Conservation (phyloP, 1,140 invertebrate genomes). For the Drosophila paulistorum region DNA sequence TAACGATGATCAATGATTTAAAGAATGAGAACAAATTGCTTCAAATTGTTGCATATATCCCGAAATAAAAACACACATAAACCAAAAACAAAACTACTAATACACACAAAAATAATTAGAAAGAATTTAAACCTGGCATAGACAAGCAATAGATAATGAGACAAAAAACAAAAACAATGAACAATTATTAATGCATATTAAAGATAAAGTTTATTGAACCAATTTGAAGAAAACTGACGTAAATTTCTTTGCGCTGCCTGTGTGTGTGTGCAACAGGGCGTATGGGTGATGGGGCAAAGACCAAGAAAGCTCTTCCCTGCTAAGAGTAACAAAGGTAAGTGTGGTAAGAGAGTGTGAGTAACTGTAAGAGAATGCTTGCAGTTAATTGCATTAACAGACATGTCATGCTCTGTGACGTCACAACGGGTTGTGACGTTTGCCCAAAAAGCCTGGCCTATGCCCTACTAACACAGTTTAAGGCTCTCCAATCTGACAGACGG, state of each 20-base stretch:
- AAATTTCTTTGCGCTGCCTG: too few species aligned
- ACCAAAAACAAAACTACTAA: slow-evolving; percentile 14
- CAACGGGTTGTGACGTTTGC: slow-evolving; percentile 53
- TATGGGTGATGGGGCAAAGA: slow-evolving; percentile 16
- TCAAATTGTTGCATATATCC: slow-evolving; percentile 12
- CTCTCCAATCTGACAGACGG: slow-evolving; percentile 22
- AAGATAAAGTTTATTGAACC: slow-evolving; percentile 43
- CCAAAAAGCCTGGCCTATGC: slow-evolving; percentile 35
- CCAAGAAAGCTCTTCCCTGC: slow-evolving; percentile 36
- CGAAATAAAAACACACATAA: slow-evolving; percentile 44
- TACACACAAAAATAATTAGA: slow-evolving; percentile 44
- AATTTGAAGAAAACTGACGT: background rate
- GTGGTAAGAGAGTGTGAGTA: background rate
- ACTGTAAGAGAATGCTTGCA: slow-evolving; percentile 18
- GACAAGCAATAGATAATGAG: slow-evolving; percentile 13
- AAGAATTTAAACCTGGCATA: slow-evolving; percentile 23
- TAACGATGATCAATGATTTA: slow-evolving; percentile 56
- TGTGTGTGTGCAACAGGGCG: slow-evolving; percentile 64
- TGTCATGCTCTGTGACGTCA: slow-evolving; percentile 54
- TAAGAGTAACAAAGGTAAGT: background rate
- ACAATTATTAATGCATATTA: slow-evolving; percentile 53
- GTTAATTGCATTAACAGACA: slow-evolving; percentile 55
- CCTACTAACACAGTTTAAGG: slow-evolving; percentile 60
- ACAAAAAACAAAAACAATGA: slow-evolving; percentile 8
- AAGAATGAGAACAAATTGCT: slow-evolving; percentile 14